Evolutionary conservation across 2,888 invertebrate genomes (phyloP), one percentile per base, ranked within the genome.

Genomic region (Tetragonisca angustula): DNA sequence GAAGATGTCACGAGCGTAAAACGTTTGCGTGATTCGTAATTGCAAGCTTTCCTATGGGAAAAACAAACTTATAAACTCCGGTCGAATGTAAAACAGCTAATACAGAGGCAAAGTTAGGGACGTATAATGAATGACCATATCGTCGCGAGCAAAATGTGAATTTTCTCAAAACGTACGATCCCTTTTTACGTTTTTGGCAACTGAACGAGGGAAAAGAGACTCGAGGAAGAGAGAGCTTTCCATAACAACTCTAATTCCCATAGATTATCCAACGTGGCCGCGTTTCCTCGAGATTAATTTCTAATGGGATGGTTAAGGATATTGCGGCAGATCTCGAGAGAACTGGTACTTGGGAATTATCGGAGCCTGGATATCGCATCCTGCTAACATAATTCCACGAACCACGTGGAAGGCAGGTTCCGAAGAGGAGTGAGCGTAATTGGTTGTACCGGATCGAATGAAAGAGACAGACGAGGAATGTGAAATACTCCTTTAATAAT

Each of bases 401-500:
- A 61, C 21, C n/a, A 43, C 32, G 49, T 6, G 62, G 27, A 62
- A 54, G 32, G 36, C 19, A n/a, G 74, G 11, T 65, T 43, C 43
- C 24, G 24, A 65, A 15, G n/a, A 21, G 43, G n/a, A 62, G 9
- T 21, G n/a, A 49, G 17, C 6, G 62, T 70, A 69, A 43, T 74
- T 77, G 61, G 61, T n/a, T 13, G 24, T 73, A 50, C 21, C n/a
- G 24, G 64, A 54, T 17, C 9, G 65, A 61, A 81, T 85, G 71
- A 85, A 74, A 83, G 27, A 21, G 27, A 21, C 56, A 54, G n/a
- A 36, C 64, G 64, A 59, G 36, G 43, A 32, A 70, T 83, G 70
- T 84, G 86, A 85, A 87, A 88, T 90, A 87, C 77, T 69, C 76
- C 80, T 90, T 91, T 90, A 92, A 90, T 92, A 84, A 91, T 92